These are phyloP conservation scores for Pseudoatta argentina DNA, from an alignment of 1,140 invertebrate genomes.

Conservation along the genomic window DNA sequence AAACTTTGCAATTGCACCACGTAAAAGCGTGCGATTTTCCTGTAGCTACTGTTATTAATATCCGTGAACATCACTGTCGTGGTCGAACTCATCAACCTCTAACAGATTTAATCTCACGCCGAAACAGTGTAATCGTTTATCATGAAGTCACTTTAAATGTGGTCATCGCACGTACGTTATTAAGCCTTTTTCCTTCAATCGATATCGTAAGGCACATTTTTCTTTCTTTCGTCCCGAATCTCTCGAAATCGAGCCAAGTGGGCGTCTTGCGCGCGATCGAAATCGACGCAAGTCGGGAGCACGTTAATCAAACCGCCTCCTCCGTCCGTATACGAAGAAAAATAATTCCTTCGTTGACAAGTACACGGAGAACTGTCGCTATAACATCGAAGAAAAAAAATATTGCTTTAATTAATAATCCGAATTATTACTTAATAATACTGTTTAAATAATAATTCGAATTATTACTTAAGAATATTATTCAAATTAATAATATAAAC, in stretches of 20 bases:
- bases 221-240: slow-evolving; percentile 68
- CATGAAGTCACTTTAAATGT: neutral
- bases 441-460: too few relatives aligned
- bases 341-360: neutral
- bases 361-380: neutral
- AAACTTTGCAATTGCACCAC: slow-evolving; percentile 67
- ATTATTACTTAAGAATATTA: too few relatives aligned
- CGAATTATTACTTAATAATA: neutral
- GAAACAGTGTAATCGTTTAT: slow-evolving; percentile 4
- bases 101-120: slow-evolving; percentile 21
- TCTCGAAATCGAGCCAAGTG: slow-evolving; percentile 55
- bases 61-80: slow-evolving; percentile 34
- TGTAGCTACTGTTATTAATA: slow-evolving; percentile 19
- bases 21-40: slow-evolving; percentile 24
- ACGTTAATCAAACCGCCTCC: slow-evolving; percentile 28
- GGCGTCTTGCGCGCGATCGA: slow-evolving; percentile 55
- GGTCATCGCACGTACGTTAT: neutral
- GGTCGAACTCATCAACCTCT: neutral
- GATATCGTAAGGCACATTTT: slow-evolving; percentile 79
- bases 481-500: too few relatives aligned
- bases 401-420: neutral
- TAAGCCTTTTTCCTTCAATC: slow-evolving; percentile 62
- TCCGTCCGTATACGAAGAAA: neutral
- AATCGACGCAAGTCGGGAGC: slow-evolving; percentile 67
- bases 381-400: neutral